A percentile compares a stretch with the other conserved stretches of the same genome.
Conservation (phyloP, 2,113 vertebrate genomes). For the Athene noctua region DNA sequence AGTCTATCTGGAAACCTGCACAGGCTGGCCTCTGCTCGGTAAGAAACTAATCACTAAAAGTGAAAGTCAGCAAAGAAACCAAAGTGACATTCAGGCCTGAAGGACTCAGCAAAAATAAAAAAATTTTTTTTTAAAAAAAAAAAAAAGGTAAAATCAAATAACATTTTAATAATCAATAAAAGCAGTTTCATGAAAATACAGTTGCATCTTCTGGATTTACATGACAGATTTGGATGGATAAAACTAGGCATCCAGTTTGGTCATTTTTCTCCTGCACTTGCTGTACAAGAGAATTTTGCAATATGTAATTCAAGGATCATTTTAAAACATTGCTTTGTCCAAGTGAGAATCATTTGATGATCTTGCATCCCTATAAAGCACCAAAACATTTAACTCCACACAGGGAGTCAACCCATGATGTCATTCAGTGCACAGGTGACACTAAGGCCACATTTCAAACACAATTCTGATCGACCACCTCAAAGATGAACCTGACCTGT, state of each 20-base stretch:
- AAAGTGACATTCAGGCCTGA: not conserved
- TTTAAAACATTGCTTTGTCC: not conserved
- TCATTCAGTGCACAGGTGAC: not conserved
- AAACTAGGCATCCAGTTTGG: not conserved
- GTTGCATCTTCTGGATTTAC: not conserved
- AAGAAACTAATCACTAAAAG: not conserved
- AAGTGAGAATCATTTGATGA: not conserved
- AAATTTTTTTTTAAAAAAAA: not conserved
- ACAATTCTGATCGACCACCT: not conserved
- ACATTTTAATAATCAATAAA: not conserved
- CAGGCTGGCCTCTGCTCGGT: not conserved
- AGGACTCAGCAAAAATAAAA: not conserved
- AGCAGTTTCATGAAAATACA: not conserved
- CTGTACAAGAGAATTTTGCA: not conserved
- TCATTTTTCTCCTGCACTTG: not conserved
- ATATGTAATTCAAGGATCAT: not conserved
- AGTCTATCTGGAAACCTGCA: not conserved
- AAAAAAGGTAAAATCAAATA: not conserved
- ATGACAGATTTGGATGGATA: not conserved
- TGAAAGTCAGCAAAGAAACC: slow-evolving; percentile 18
- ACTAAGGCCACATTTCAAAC: not conserved
- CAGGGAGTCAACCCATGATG: not conserved
- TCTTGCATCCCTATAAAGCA: not conserved
- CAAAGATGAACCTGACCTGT: not conserved
- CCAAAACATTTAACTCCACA: not conserved